Base-by-base conservation (phyloP, 2,113 vertebrate genomes). In the Clupea harengus region DNA sequence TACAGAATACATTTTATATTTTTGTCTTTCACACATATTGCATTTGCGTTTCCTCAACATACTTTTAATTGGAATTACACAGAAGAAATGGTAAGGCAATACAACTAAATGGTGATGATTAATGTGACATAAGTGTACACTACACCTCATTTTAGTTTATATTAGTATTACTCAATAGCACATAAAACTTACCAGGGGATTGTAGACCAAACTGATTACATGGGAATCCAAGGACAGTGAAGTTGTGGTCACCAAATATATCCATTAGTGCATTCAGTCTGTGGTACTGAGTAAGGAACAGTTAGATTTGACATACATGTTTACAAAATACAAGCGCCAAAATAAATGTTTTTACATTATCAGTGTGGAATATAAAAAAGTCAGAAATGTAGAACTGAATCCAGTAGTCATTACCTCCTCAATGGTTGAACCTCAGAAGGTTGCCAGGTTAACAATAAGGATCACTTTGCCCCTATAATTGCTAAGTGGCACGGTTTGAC, bases 181-280 rank as follows among this genome's bases (percentile, higher is more conserved):
- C 72, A 78, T 0, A 78, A 39, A 39, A 39, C 90, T 87, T 88
- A 96, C 95, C 95, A 67, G 95, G 95, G 80, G 95, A 90, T 89
- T 96, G 95, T 64, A 95, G 95, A 50, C 95, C 95, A 84, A 96
- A 96, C 50, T 96, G 95, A 91, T 96, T 96, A 89, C 95, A 95
- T 75, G 94, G 83, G 86, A 96, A 95, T 87, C 91, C 95, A 25
- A 96, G 91, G n/a, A 96, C 89, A 44, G 92, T 93, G 88, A 96
- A 95, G 86, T 90, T 90, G 85, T 82, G 88, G 81, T 91, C 84
- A 1, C 90, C 92, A 83, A 93, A 95, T 91, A 92, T 94, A 87
- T 96, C 94, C 94, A 95, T 95, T 72, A 96, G 95, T 94, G 95
- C 93, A 94, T 96, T 96, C 93, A 96, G 85, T 87, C 92, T 88